Evolutionary conservation across 2,797 vertebrate species (phyloP), one percentile per base, ranked within the genome.

Genomic region (Sebastolobus altivelis): DNA sequence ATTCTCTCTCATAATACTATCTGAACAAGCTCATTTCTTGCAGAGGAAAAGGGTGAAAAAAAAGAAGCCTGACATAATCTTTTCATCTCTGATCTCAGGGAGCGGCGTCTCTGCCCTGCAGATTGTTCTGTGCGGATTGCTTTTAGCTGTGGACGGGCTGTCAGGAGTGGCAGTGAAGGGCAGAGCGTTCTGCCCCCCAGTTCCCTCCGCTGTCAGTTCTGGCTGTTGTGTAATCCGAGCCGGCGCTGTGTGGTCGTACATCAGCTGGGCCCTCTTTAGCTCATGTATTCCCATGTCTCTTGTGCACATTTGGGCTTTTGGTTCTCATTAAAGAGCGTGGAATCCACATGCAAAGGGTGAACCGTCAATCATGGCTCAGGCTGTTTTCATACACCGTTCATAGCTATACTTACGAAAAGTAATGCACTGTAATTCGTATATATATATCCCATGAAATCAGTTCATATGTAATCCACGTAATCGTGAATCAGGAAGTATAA

Each of bases 131-230:
- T 55, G 63, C 25, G 2, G 49, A 77, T 79, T 40, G 70, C 70
- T 60, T 40, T 61, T 22, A 43, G 75, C 66, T n/a, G 20, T 61
- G 80, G 67, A 76, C 49, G 54, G 60, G 33, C 75, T 83, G 86
- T 86, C 79, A 82, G 65, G 16, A 61, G 43, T 58, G 35, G 25
- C 77, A 65, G 80, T 43, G 66, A 73, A 72, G 81, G 72, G 69
- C 79, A 49, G 74, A 73, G 56, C 16, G 33, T 74, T 58, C 72
- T 65, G 49, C 68, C 79, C 74, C 70, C 14, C 14, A 16, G 72
- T 70, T 54, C 43, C 60, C 35, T 72, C 72, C 9, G 46, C 77
- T 77, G 68, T 77, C 82, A 83, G 54, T n/a, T 73, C 16, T 27
- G 20, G 33, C 10, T 56, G 65, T 22, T 43, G 35, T 61, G 55